Conservation (phyloP, 2,797 vertebrate genomes). For the Apogon hyalosoma region DNA sequence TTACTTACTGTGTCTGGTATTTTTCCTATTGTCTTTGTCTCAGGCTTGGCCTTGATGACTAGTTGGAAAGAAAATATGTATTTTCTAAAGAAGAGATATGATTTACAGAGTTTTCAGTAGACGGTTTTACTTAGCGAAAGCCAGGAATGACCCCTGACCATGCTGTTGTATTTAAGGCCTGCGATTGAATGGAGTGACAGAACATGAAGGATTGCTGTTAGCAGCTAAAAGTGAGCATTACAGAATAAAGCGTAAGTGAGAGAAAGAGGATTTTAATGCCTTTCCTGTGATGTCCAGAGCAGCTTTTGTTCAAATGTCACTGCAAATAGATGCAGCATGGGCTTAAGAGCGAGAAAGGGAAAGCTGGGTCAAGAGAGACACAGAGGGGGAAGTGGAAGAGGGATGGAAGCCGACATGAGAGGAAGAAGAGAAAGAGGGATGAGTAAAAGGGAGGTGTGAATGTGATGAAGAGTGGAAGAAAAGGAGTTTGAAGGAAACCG, state of each 20-base stretch:
- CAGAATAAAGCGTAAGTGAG: conserved; percentile 9
- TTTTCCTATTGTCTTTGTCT: conserved; percentile 11
- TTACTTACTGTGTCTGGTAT: conserved; percentile 18
- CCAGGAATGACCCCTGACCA: conserved; percentile 41
- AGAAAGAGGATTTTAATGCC: conserved; percentile 39
- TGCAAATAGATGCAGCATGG: conserved; percentile 52
- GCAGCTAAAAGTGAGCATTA: conserved; percentile 29
- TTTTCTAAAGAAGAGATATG: conserved; percentile 27
- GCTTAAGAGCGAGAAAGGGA: conserved; percentile 50
- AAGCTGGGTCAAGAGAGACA: conserved; percentile 58
- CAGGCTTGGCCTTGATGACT: conserved; percentile 7
- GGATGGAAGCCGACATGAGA: conserved; percentile 44
- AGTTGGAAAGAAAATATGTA: conserved; percentile 14
- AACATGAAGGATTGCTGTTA: conserved; percentile 25
- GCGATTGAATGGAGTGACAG: conserved; percentile 26
- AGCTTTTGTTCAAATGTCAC: conserved; percentile 65
- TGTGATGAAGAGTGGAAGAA: conserved; percentile 43
- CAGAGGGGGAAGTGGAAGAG: conserved; percentile 51
- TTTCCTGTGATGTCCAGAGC: conserved; percentile 45
- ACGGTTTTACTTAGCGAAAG: conserved; percentile 17
- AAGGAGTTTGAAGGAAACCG: conserved; percentile 31
- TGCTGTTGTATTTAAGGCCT: conserved; percentile 20
- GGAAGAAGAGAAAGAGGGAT: conserved; percentile 11
- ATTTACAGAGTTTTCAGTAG: conserved; percentile 6
- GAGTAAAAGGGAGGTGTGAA: conserved; percentile 53